Evolutionary conservation across 2,113 vertebrate species (phyloP), one percentile per base, ranked within the genome.

Genomic region (Ictalurus punctatus): DNA sequence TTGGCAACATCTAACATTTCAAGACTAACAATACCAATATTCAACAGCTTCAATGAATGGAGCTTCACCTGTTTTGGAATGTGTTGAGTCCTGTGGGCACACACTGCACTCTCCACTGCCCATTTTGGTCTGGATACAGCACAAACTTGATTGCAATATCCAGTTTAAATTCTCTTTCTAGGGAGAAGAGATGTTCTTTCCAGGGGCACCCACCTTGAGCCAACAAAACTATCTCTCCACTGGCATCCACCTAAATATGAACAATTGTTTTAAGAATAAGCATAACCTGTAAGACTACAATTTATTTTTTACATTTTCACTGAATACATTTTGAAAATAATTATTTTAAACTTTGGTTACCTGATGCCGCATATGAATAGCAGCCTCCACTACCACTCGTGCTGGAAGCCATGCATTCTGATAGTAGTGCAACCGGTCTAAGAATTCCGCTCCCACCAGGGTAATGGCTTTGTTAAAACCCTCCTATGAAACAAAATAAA

Each of bases 91-190:
- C 96, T 1, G 89, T 91, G 0, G 98, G 97, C 6, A 99, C 97
- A 89, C 98, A 98, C 93, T 99, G 98, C n/a, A 98, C 93, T 58
- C 98, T 94, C 98, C 98, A 99, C 87, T 97, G 96, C 56, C 95
- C 96, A 0, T 92, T 93, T 89, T 94, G 96, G 93, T 99, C 98
- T 0, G 94, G 85, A 90, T 96, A 99, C 69, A 99, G 92, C 86
- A 98, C 94, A 67, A 98, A 97, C 91, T 95, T 95, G 21, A 98
- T 95, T 21, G 95, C 92, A 0, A 74, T 67, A 6, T 96, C 92
- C 12, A 98, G 92, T 0, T 92, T 91, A 71, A 98, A 94, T 78
- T 95, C 96, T 59, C 88, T 93, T 92, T 99, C 98, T 87, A 99
- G 94, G 52, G 92, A 74, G 86, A 98, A 97, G 13, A 99, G 93